phyloP scores from a whole-genome alignment of 1,140 invertebrate species.

The Halictus rubicundus region DNA sequence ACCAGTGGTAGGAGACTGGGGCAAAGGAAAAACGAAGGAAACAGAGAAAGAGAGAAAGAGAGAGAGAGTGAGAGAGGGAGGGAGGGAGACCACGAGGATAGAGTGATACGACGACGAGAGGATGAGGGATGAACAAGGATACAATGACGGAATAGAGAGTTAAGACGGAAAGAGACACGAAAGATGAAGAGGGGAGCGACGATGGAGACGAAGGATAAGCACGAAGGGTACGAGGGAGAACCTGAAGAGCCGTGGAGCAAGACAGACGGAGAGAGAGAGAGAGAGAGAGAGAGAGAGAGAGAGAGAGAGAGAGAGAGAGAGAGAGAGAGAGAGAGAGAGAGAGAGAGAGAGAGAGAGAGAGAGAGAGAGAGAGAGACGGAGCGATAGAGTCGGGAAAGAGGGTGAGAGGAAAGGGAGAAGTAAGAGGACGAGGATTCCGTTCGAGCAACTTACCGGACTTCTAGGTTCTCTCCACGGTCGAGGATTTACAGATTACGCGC shows the following conservation, averaged over 20 bases:
- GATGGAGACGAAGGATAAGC: conserved; percentile 52
- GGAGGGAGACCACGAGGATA: conserved; percentile 12
- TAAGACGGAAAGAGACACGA: conserved; percentile 50
- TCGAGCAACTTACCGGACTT: conserved; percentile 76
- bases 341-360: not conserved
- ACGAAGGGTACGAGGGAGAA: conserved; percentile 52
- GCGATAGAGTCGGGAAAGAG: not conserved
- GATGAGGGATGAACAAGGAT: not conserved
- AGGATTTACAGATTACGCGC: conserved; percentile 78
- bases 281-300: not conserved
- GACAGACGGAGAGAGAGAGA: not conserved
- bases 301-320: not conserved
- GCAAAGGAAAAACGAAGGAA: conserved; percentile 48
- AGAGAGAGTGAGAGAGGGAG: not conserved
- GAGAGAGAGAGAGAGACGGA: not conserved
- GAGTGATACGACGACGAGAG: conserved; percentile 35
- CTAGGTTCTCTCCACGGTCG: conserved; percentile 68
- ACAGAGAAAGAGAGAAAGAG: not conserved
- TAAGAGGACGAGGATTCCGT: conserved; percentile 70
- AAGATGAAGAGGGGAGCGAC: conserved; percentile 51
- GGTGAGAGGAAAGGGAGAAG: conserved; percentile 32
- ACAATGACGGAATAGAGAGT: conserved; percentile 30
- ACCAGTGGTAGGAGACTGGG: conserved; percentile 26
- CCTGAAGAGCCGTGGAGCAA: conserved; percentile 41
- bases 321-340: not conserved